Conservation (phyloP, 2,797 vertebrate genomes). For the Molossus alvarezi region DNA sequence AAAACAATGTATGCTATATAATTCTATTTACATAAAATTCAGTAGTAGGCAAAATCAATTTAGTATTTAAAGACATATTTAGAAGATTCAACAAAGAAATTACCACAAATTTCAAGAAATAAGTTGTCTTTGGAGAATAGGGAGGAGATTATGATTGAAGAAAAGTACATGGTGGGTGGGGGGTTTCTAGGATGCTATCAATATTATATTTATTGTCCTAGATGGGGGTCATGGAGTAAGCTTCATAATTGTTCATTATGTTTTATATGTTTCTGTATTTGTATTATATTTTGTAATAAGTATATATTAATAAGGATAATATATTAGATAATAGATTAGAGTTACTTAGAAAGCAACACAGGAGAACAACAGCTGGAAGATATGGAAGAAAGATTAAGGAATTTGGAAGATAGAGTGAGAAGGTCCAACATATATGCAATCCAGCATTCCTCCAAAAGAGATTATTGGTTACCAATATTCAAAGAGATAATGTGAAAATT, state of each 20-base stretch:
- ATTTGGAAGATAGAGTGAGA: background rate
- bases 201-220: background rate
- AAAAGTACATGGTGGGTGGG: background rate
- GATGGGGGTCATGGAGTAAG: background rate
- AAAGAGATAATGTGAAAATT: slow-evolving; percentile 47
- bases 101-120: background rate
- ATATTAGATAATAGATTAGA: background rate
- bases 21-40: background rate
- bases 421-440: background rate
- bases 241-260: background rate
- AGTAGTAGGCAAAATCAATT: background rate
- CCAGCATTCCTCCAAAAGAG: background rate
- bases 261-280: background rate
- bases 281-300: background rate
- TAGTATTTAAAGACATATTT: background rate
- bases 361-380: background rate
- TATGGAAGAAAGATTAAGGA: background rate
- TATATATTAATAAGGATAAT: background rate
- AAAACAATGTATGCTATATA: background rate
- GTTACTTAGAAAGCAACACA: background rate
- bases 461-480: slow-evolving; percentile 1
- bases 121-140: background rate
- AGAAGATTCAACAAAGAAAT: background rate
- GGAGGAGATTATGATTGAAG: background rate
- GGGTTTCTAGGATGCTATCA: background rate